Percentiles rank a stretch among this genome's conserved stretches.
phyloP scores from a whole-genome alignment of 2,113 vertebrate species.

The Eulemur macaco region DNA sequence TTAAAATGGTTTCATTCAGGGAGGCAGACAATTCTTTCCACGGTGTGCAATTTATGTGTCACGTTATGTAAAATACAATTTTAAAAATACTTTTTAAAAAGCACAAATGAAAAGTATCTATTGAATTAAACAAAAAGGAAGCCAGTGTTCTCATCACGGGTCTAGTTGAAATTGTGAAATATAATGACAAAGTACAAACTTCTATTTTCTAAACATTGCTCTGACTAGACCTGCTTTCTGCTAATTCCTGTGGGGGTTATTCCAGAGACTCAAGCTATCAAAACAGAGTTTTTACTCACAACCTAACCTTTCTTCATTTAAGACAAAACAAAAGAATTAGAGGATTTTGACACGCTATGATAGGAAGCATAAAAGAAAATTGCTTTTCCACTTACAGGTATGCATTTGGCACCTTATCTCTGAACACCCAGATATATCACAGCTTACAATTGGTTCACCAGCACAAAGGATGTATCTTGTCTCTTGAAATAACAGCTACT shows the following conservation, averaged over 20 bases:
- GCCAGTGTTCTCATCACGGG: conserved; percentile 61
- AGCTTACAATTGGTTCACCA: conserved; percentile 60
- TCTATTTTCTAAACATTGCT: conserved; percentile 74
- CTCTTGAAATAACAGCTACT: conserved; percentile 69
- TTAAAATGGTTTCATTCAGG: conserved; percentile 84
- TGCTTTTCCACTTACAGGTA: conserved; percentile 73
- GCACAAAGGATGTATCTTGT: conserved; percentile 56
- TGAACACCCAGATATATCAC: conserved; percentile 29
- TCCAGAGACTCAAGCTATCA: conserved; percentile 62
- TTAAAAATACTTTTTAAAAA: conserved; percentile 77
- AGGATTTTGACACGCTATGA: conserved; percentile 71
- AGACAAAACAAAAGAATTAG: conserved; percentile 70
- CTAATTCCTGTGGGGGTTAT: conserved; percentile 40
- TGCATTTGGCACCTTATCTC: conserved; percentile 62
- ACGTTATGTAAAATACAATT: conserved; percentile 82
- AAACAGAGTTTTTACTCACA: conserved; percentile 70
- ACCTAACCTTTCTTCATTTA: conserved; percentile 53
- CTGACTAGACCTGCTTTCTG: conserved; percentile 65
- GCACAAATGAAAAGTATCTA: conserved; percentile 76
- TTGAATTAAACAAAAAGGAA: conserved; percentile 69
- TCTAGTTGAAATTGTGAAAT: conserved; percentile 73
- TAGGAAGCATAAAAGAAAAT: conserved; percentile 63
- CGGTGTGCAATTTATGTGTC: conserved; percentile 83
- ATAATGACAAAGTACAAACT: conserved; percentile 71
- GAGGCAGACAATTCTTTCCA: conserved; percentile 80